Evolutionary conservation across 2,113 vertebrate genomes (phyloP).

Genomic region (Cochlearius cochlearius): DNA sequence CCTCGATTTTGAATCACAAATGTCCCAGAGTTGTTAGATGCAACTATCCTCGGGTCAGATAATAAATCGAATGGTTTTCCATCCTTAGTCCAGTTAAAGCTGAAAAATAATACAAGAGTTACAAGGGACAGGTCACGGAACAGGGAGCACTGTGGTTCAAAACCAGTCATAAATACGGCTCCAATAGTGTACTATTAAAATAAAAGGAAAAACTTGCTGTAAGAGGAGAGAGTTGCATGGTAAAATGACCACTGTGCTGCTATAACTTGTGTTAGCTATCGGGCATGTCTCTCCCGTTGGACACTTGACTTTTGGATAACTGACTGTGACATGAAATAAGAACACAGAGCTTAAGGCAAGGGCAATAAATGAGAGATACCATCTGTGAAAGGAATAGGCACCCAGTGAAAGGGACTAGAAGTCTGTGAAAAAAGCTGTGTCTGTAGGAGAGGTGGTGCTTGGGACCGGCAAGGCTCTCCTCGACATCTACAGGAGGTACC

Average conservation of each 20-base stretch:
- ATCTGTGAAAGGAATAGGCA: background rate
- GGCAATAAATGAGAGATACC: background rate
- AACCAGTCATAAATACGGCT: background rate
- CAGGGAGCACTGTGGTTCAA: background rate
- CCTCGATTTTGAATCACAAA: slow-evolving; percentile 90
- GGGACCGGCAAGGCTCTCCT: background rate
- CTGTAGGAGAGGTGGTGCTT: background rate
- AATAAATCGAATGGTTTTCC: slow-evolving; percentile 84
- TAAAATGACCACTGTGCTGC: background rate
- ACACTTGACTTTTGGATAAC: background rate
- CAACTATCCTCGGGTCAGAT: slow-evolving; percentile 81
- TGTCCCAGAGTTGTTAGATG: slow-evolving; percentile 84
- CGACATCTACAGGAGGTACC: background rate
- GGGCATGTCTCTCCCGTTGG: background rate
- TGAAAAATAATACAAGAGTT: slow-evolving; percentile 38
- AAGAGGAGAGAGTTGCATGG: background rate
- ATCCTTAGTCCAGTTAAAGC: slow-evolving; percentile 92
- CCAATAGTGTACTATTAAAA: background rate
- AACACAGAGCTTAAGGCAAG: background rate
- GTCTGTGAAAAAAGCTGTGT: background rate
- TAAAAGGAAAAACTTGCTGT: background rate
- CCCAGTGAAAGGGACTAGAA: background rate
- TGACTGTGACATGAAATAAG: background rate
- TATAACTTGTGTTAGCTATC: background rate
- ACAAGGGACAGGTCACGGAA: background rate